Conservation (phyloP, 2,113 vertebrate genomes). For the Casuarius casuarius region DNA sequence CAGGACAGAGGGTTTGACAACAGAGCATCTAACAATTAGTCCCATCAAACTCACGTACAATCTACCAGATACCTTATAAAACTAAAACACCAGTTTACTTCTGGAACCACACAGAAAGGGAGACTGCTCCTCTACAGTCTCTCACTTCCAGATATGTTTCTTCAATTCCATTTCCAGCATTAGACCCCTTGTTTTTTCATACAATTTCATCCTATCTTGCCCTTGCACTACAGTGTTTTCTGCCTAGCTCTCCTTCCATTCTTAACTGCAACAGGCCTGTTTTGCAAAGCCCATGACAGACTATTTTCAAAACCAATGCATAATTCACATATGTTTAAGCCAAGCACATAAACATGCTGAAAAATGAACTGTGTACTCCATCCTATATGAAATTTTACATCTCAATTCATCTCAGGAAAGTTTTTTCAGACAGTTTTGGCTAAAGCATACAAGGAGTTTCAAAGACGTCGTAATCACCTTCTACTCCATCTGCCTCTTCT, state of each 20-base stretch:
- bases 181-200: not conserved
- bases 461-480: not conserved
- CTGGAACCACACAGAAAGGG: not conserved
- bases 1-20: not conserved
- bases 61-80: not conserved
- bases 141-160: not conserved
- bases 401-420: not conserved
- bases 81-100: not conserved
- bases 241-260: not conserved
- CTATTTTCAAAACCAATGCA: not conserved
- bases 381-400: not conserved
- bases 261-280: not conserved
- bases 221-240: not conserved
- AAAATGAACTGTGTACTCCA: not conserved
- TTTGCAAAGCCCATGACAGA: not conserved
- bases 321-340: not conserved
- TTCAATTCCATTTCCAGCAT: no score
- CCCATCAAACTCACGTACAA: not conserved
- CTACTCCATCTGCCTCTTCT: not conserved
- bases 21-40: not conserved
- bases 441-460: not conserved
- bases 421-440: not conserved
- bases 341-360: not conserved
- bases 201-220: not conserved
- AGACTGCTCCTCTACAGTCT: not conserved